These are phyloP conservation scores for Rhinoderma darwinii DNA, from an alignment of 2,113 vertebrate genomes.

Conservation along the genomic window DNA sequence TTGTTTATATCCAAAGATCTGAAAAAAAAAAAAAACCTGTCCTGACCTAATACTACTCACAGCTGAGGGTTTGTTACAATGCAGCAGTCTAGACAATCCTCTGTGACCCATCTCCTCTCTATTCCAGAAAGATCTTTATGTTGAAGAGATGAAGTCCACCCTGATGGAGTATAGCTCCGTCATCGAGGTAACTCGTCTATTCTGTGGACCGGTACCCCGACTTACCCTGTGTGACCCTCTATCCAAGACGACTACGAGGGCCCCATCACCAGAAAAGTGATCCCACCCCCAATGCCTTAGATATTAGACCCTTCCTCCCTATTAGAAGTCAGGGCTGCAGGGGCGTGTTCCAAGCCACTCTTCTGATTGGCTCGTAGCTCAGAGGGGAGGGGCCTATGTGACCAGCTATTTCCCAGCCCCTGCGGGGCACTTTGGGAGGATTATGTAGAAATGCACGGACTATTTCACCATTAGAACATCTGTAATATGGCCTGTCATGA, in stretches of 20 bases:
- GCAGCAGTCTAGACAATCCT: not conserved
- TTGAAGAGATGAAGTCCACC: slow-evolving; percentile 80
- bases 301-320: not conserved
- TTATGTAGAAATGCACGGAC: too few relatives aligned
- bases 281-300: too few relatives aligned
- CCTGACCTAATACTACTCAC: too few relatives aligned
- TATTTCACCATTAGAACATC: too few relatives aligned
- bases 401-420: not conserved
- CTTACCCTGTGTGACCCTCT: too few relatives aligned
- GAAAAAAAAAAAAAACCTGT: too few relatives aligned
- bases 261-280: too few relatives aligned
- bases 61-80: not conserved
- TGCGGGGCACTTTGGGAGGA: not conserved
- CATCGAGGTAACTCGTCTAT: slow-evolving; percentile 78
- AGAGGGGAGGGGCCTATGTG: not conserved
- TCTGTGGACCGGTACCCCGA: not conserved
- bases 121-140: slow-evolving; percentile 79
- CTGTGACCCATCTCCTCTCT: not conserved
- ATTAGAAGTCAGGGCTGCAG: not conserved
- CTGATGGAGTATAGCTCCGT: slow-evolving; percentile 80
- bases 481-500: too few relatives aligned
- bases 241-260: too few relatives aligned
- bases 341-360: not conserved
- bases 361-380: not conserved
- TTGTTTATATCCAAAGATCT: too few relatives aligned